Evolutionary conservation across 2,113 vertebrate species (phyloP).

Genomic region (Caretta caretta): DNA sequence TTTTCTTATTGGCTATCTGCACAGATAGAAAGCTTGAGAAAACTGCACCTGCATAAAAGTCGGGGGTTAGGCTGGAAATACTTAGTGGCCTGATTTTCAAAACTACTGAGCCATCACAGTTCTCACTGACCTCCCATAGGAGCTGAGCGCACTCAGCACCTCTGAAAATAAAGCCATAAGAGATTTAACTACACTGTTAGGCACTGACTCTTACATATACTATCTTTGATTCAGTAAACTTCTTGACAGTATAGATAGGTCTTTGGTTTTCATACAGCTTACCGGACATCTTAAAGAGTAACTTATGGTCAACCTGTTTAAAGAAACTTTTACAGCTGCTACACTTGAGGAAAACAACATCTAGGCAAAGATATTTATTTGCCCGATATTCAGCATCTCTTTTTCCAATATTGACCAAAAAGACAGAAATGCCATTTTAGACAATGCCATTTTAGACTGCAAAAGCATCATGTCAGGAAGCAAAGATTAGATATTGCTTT

Average conservation of each 20-base stretch:
- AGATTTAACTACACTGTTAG: accelerated
- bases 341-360: not conserved
- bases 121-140: accelerated
- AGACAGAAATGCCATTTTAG: too few relatives aligned
- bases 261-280: not conserved
- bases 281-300: accelerated
- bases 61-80: not conserved
- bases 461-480: accelerated
- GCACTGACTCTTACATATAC: accelerated
- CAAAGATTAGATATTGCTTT: not conserved
- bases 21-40: not conserved
- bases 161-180: not conserved
- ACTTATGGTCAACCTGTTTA: not conserved
- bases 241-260: accelerated
- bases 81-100: accelerated
- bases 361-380: not conserved
- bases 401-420: accelerated
- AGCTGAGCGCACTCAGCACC: accelerated
- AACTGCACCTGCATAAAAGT: not conserved
- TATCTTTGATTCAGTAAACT: accelerated
- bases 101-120: accelerated
- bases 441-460: accelerated
- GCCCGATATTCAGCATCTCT: not conserved
- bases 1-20: accelerated
- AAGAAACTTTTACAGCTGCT: accelerated